A percentile compares a stretch with the other conserved stretches of the same genome.
Conservation (phyloP, 2,888 invertebrate genomes). For the Diarsia brunnea region DNA sequence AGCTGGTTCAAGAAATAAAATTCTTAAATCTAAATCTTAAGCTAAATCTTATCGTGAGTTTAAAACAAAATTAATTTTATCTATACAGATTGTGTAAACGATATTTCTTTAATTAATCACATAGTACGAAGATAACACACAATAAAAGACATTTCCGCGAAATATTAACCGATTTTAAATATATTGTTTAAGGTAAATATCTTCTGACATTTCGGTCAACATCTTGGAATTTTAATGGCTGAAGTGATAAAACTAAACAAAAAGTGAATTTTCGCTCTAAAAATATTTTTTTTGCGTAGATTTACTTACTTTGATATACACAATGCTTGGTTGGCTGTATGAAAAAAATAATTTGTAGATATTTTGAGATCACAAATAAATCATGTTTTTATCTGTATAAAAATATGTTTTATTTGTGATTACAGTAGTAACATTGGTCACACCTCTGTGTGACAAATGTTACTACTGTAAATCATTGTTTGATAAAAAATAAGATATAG, state of each 20-base stretch:
- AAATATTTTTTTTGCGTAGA: no score
- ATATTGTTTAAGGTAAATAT: background rate
- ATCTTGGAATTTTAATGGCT: background rate
- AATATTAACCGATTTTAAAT: background rate
- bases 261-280: no score
- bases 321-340: no score
- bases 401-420: no score
- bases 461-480: slow-evolving; percentile 1
- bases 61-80: slow-evolving; percentile 7
- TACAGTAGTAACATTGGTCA: no score
- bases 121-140: background rate
- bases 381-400: no score
- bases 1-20: no score
- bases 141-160: background rate
- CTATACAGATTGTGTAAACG: slow-evolving; percentile 2
- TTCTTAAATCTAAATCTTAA: no score
- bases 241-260: background rate
- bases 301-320: no score
- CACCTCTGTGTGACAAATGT: background rate
- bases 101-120: slow-evolving; percentile 11
- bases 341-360: background rate
- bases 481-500: slow-evolving; percentile 38
- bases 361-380: no score
- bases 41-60: background rate
- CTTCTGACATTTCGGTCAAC: background rate